Evolutionary conservation across 2,113 vertebrate genomes (phyloP).

Genomic region (Geococcyx californianus): DNA sequence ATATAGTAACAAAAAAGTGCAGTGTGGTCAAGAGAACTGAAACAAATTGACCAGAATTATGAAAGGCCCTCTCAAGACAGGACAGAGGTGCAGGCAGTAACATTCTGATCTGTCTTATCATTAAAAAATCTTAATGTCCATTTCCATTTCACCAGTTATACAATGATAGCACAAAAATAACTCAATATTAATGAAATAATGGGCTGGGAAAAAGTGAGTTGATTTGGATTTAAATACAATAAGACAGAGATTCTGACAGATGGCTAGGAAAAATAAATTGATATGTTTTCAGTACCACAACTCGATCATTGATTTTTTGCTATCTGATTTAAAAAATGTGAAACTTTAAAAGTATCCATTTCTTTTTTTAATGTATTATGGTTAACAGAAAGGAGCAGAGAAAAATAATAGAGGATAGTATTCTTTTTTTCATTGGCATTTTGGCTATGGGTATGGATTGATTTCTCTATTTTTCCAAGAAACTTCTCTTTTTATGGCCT

Average conservation of each 20-base stretch:
- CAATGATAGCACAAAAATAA: background rate
- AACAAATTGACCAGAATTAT: background rate
- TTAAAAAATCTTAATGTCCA: background rate
- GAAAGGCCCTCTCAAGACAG: background rate
- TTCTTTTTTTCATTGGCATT: background rate
- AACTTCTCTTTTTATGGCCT: background rate
- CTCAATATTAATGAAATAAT: background rate
- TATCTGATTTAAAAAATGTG: background rate
- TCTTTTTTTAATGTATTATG: background rate
- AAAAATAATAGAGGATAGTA: background rate
- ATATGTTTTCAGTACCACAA: background rate
- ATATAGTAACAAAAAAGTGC: background rate
- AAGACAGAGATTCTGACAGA: background rate
- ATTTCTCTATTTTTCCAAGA: background rate
- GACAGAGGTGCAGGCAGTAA: background rate
- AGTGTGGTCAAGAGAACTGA: background rate
- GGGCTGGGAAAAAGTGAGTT: background rate
- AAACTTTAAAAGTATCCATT: background rate
- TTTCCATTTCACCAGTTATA: background rate
- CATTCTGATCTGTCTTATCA: background rate
- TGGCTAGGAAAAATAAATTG: background rate
- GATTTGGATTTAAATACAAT: background rate
- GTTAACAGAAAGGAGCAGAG: background rate
- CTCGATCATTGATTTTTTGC: background rate
- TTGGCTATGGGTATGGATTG: background rate